Base-by-base conservation (phyloP, 2,888 invertebrate species). In the Limenitis camilla region DNA sequence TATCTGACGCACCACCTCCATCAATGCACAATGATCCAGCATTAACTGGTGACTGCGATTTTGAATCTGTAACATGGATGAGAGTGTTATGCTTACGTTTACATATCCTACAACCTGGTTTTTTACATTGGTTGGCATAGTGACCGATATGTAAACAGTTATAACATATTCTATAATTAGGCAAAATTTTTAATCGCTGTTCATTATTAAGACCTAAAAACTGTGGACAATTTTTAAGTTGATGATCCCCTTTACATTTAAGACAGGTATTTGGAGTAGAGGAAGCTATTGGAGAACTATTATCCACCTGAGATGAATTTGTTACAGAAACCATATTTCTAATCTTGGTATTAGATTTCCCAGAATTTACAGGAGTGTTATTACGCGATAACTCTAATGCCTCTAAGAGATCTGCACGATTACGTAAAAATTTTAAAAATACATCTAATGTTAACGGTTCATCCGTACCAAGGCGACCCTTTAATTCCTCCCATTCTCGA, bases 1-100 rank as follows among this genome's bases (percentile, higher is more conserved):
- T 5, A 32, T 32, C 8, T 32, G 8, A 32, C 38, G 38, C 9
- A 38, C 6, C 9, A 38, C 38, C 11, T 10, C 10, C 11, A 38
- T 38, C 38, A 9, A 38, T 38, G 38, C 6, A 10, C 10, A 10
- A 38, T 38, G 38, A 38, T 10, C n/a, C 38, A 38, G 38, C 38
- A 31, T 38, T 38, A 38, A 6, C 38, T 38, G 10, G n/a, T 38
- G n/a, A n/a, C n/a, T n/a, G n/a, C n/a, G n/a, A n/a, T n/a, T 40
- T 40, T 7, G 8, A 40, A 29, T 48, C 48, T 8, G 8, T n/a
- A 6, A 52, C 40, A 47, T 56, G 56, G 30, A 56, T 28, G 1
- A 57, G 33, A 9, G 52, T 52, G 29, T 53, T 45, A 28, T 57
- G 53, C 31, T 52, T 52, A 31, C 51, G 53, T 19, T 53, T 51